Conservation (phyloP, 2,888 invertebrate species). For the Bombylius major region DNA sequence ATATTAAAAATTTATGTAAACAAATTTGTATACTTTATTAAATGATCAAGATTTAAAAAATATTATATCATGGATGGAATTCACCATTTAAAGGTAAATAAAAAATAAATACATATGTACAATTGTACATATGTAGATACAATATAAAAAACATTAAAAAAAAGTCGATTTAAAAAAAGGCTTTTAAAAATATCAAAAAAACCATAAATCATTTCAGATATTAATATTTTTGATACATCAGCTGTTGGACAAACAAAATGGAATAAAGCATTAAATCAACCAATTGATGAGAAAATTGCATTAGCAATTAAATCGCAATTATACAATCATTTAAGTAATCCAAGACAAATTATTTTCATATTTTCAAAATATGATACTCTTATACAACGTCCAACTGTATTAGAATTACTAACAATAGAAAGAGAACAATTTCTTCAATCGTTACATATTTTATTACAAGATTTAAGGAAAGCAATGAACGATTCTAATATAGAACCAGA, state of each 20-base stretch:
- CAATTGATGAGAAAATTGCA: constrained; percentile 35
- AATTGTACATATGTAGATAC: too few relatives aligned
- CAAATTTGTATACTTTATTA: constrained; percentile 31
- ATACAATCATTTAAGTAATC: constrained; percentile 32
- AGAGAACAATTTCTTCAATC: constrained; percentile 67
- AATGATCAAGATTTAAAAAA: constrained; percentile 27
- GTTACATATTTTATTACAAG: constrained; percentile 47
- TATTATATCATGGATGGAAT: constrained; percentile 25
- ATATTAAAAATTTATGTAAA: constrained; percentile 31
- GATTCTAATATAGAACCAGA: constrained; percentile 34
- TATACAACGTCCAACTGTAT: constrained; percentile 61
- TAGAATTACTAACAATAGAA: constrained; percentile 54
- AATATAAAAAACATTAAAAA: too few relatives aligned
- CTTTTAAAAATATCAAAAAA: too few relatives aligned
- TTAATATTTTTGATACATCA: constrained; percentile 33
- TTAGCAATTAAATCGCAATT: constrained; percentile 29
- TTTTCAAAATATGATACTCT: constrained; percentile 81
- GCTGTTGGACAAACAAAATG: constrained; percentile 31
- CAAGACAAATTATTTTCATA: constrained; percentile 57
- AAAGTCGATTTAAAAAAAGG: too few relatives aligned
- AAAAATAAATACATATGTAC: background rate
- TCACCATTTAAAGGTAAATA: constrained; percentile 28
- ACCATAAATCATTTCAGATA: constrained; percentile 16
- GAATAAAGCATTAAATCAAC: constrained; percentile 31
- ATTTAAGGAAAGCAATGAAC: constrained; percentile 33